A percentile compares a stretch with the other conserved stretches of the same genome.
Conservation (phyloP, 2,113 vertebrate genomes). For the Pungitius pungitius region DNA sequence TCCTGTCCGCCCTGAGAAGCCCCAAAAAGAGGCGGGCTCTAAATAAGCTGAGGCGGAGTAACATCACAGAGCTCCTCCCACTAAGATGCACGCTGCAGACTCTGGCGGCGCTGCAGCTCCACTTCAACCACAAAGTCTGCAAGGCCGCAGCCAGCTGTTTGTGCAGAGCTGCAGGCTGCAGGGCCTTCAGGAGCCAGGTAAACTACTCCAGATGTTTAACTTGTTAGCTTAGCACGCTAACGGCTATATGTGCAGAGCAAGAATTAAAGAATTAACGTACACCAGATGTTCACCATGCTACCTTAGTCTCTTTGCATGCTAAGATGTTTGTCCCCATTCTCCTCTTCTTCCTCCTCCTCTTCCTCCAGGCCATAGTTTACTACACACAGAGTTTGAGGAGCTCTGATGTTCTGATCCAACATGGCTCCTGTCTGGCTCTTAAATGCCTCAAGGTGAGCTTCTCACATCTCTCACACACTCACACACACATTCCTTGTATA, state of each 20-base stretch:
- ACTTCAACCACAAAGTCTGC: conserved; percentile 85
- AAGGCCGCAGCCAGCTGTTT: conserved; percentile 82
- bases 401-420: conserved; percentile 78
- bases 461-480: neutral
- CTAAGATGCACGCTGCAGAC: conserved; percentile 83
- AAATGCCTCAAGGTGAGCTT: conserved; percentile 87
- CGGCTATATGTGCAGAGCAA: conserved; percentile 78
- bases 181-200: conserved; percentile 87
- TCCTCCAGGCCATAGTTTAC: conserved; percentile 85
- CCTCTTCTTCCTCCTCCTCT: neutral
- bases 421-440: conserved; percentile 88
- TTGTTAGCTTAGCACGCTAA: neutral
- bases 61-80: conserved; percentile 85
- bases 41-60: conserved; percentile 84
- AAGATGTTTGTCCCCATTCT: no score
- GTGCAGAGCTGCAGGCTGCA: conserved; percentile 70
- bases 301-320: neutral
- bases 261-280: conserved; percentile 83
- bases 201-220: no score
- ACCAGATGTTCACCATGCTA: neutral
- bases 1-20: conserved; percentile 82
- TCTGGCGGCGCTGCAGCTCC: conserved; percentile 86
- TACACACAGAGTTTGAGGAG: conserved; percentile 83
- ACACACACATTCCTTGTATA: neutral
- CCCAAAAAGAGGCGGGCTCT: conserved; percentile 81